Evolutionary conservation across 2,888 invertebrate genomes (phyloP).

Genomic region (Lasioglossum lativentre): DNA sequence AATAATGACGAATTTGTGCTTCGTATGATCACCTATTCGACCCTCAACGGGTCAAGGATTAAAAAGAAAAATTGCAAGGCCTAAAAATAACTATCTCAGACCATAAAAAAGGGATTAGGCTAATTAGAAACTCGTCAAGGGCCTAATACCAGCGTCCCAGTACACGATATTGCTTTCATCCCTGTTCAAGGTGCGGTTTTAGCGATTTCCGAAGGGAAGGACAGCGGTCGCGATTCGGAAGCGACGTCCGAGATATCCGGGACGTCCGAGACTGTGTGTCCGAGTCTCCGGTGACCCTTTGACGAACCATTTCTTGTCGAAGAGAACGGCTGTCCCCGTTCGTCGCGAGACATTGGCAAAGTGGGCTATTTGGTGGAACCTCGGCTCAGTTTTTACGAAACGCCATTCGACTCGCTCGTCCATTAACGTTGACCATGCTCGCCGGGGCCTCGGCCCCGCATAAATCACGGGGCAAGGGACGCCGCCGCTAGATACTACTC

Average conservation of each 20-base stretch:
- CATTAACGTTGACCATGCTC: conserved; percentile 53
- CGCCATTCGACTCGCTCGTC: not conserved
- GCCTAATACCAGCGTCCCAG: not conserved
- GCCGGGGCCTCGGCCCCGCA: conserved; percentile 35
- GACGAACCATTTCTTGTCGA: not conserved
- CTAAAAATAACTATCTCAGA: not conserved
- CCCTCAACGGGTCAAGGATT: too few species aligned
- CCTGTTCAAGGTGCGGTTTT: not conserved
- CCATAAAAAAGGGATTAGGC: not conserved
- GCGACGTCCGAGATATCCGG: not conserved
- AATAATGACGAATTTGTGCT: too few species aligned
- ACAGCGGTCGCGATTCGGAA: not conserved
- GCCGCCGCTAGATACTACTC: conserved; percentile 21
- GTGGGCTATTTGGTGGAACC: conserved; percentile 13
- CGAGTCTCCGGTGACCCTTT: not conserved
- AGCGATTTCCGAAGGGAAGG: not conserved
- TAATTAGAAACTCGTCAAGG: not conserved
- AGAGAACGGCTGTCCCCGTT: not conserved
- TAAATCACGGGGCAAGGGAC: conserved; percentile 57
- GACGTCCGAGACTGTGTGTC: not conserved
- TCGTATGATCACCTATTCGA: too few species aligned
- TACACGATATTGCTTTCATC: conserved; percentile 20
- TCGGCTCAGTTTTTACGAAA: conserved; percentile 26
- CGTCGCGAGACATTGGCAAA: conserved; percentile 28
- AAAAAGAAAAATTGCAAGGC: too few species aligned